Base-by-base conservation (phyloP, 30 jellyfish, hydroid and myxozoan species). In the Mastigias papua region DNA sequence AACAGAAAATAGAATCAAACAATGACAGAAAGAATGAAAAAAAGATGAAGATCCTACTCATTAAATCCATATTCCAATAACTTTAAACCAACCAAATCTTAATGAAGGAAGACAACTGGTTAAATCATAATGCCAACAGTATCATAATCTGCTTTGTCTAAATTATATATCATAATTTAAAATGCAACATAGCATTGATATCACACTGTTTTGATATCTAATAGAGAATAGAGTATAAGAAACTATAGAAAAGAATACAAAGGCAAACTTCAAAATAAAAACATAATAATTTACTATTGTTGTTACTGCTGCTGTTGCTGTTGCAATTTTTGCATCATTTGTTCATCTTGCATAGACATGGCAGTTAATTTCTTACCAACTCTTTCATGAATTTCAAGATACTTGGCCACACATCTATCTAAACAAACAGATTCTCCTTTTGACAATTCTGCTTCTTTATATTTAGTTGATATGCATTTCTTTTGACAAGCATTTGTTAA, bases 391-490 rank as follows among this genome's bases (percentile, higher is more conserved):
- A 93, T 89, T 22, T 93, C 98, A 35, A 93, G 92, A 85, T 93
- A 93, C 58, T 93, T 93, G 25, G 98, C 98, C 15, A 93, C 98
- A 93, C 98, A 93, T 76, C 98, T 27, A 48, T 93, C 98, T 81
- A 93, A 78, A 73, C 98, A 93, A 27, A 93, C 95, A 26, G 98
- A 93, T 84, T 93, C 98, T 65, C 98, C 98, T 84, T 93, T 93
- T 49, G 97, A 71, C 30, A 93, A 66, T 67, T 93, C 98, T 25
- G 97, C 86, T 54, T 93, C 98, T 51, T 93, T 93, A 86, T 88
- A 93, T 50, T 93, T 93, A 23, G 89, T 85, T 17, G 98, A 93
- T 8, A 93, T 87, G 81, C 98, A 93, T 80, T 93, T 93, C 95
- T 93, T 93, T 49, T 93, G 98, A 71, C 98, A 93, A 2, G 97